Evolutionary conservation across 2,797 vertebrate species (phyloP), one percentile per base, ranked within the genome.

Genomic region (Pelochelys cantorii): DNA sequence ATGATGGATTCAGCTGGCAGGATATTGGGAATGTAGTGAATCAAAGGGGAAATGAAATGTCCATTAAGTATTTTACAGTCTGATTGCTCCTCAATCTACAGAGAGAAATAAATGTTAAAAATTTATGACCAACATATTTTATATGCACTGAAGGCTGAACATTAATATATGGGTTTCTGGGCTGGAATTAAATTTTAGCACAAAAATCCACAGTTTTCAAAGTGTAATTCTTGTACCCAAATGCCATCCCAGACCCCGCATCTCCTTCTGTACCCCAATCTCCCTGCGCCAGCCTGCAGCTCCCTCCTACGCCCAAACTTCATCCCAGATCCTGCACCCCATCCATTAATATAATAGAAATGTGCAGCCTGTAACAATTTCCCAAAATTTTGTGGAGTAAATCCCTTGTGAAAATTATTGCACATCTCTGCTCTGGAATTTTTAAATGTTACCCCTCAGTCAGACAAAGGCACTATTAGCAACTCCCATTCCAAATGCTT

Each of bases 21-120:
- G 96, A 99, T 98, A 79, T 98, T 99, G 55, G 99, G 99, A 60
- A 99, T 98, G 96, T 98, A 97, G 87, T 99, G 99, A 93, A 98
- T 99, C 97, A 99, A 97, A 0, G 99, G 99, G 55, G 99, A 99
- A 88, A 99, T 98, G 96, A 99, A 99, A 96, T 99, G 98, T 0
- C 99, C 99, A 95, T 99, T 98, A 27, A 99, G 98, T 93, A 99
- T 98, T 94, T 98, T 98, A 97, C 99, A 99, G 96, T 99, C 99
- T 0, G 98, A 97, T 52, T 99, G 98, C 15, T 99, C 98, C 89
- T 99, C 99, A 91, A 99, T 98, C 99, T 99, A 92, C 48, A 86
- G 74, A 79, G 29, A 65, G 27, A 25, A 84, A 82, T 1, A 5
- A 6, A 23, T 90, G 62, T 71, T 55, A 81, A 55, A 27, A n/a